Conservation (phyloP, 2,113 vertebrate species). For the Ciconia stormi region DNA sequence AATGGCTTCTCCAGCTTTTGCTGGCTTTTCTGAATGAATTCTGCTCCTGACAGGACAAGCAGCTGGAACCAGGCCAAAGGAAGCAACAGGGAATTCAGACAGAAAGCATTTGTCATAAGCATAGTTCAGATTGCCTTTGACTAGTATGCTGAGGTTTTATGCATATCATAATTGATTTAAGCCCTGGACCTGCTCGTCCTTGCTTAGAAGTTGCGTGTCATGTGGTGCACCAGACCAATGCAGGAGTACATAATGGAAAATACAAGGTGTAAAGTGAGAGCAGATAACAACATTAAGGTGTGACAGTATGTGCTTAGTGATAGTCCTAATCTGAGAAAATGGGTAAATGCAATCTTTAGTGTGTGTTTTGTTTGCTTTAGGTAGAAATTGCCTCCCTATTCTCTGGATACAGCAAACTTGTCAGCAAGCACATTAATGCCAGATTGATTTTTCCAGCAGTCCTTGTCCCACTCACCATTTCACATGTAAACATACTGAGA, state of each 20-base stretch:
- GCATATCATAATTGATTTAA: neutral
- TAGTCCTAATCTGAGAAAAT: neutral
- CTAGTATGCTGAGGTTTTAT: neutral
- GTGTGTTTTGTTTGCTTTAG: neutral
- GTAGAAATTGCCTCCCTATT: neutral
- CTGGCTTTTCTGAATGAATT: slow-evolving; percentile 3
- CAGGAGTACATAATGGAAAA: neutral
- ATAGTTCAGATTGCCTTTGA: neutral
- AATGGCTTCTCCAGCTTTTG: neutral
- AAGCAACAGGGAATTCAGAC: neutral
- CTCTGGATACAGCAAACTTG: neutral
- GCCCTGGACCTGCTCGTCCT: neutral
- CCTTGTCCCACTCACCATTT: neutral
- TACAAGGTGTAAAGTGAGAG: neutral
- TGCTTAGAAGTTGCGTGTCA: neutral
- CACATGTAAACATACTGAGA: neutral
- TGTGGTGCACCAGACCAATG: neutral
- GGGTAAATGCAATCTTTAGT: neutral
- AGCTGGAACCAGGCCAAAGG: slow-evolving; percentile 1
- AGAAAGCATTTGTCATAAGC: neutral
- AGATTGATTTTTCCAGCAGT: neutral
- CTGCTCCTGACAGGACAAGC: neutral
- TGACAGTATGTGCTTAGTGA: neutral
- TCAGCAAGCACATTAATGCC: neutral
- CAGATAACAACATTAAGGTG: neutral